phyloP scores from a whole-genome alignment of 2,888 invertebrate species.

The Caenorhabditis afra region DNA sequence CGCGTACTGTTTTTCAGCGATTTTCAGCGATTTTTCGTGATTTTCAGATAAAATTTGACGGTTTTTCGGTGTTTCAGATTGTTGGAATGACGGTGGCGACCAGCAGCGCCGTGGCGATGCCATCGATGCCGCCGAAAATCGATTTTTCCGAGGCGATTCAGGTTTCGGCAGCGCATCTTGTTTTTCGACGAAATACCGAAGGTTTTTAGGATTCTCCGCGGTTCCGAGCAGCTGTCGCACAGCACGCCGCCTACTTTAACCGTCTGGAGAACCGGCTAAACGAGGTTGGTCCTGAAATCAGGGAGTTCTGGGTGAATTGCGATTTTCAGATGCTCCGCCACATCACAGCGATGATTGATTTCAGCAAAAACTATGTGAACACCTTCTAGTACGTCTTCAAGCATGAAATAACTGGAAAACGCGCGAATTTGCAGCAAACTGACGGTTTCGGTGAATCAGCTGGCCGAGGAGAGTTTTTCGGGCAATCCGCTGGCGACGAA shows the following conservation, averaged over 20 bases:
- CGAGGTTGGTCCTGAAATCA: no score
- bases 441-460: conserved; percentile 90
- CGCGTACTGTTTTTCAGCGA: background rate
- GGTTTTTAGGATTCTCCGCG: conserved; percentile 60
- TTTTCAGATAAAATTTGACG: background rate
- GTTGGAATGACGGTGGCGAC: conserved; percentile 38
- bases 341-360: conserved; percentile 91
- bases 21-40: background rate
- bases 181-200: background rate
- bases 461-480: conserved; percentile 88
- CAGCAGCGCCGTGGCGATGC: conserved; percentile 33
- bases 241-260: conserved; percentile 66
- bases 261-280: conserved; percentile 68
- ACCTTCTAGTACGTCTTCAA: conserved; percentile 88
- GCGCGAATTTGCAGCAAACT: conserved; percentile 82
- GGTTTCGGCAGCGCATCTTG: conserved; percentile 9
- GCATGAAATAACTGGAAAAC: background rate
- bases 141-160: conserved; percentile 60
- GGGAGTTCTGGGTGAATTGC: background rate
- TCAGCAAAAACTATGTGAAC: conserved; percentile 92
- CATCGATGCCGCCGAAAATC: conserved; percentile 47
- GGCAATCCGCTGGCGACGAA: conserved; percentile 85
- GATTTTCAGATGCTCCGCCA: conserved; percentile 86
- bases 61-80: background rate
- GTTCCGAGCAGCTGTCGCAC: conserved; percentile 61